Evolutionary conservation across 2,888 invertebrate species (phyloP).

Genomic region (Caenorhabditis zanzibari): DNA sequence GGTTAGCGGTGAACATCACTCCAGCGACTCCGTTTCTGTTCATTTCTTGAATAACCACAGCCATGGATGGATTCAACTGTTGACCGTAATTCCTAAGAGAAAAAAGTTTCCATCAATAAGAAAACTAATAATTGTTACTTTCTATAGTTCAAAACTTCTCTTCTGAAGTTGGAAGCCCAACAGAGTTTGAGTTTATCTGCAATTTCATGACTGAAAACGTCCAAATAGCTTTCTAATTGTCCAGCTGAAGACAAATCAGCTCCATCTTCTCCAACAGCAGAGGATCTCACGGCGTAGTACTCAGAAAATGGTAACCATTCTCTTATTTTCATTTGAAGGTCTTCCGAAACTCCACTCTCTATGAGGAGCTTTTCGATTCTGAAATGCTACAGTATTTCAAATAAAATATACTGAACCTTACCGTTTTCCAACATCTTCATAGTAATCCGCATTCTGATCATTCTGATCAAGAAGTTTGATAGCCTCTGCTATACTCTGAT

Average conservation of each 20-base stretch:
- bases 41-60: conserved; percentile 91
- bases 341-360: conserved; percentile 21
- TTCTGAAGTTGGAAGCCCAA: conserved; percentile 91
- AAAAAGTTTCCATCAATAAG: not conserved
- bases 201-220: conserved; percentile 85
- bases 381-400: not conserved
- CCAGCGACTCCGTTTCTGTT: conserved; percentile 88
- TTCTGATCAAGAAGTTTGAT: conserved; percentile 37
- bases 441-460: conserved; percentile 35
- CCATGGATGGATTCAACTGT: conserved; percentile 88
- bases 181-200: conserved; percentile 87
- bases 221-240: conserved; percentile 90
- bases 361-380: conserved; percentile 49
- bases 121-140: conserved; percentile 74
- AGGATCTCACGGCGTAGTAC: conserved; percentile 70
- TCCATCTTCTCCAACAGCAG: conserved; percentile 90
- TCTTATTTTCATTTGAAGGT: conserved; percentile 26
- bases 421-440: conserved; percentile 49
- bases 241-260: conserved; percentile 91
- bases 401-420: not conserved
- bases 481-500: conserved; percentile 52
- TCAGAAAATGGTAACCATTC: conserved; percentile 49
- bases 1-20: conserved; percentile 91
- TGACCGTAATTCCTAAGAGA: conserved; percentile 88
- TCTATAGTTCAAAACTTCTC: conserved; percentile 90